These are phyloP conservation scores for Crotalus tigris DNA, from an alignment of 2,113 vertebrate genomes.

Conservation along the genomic window DNA sequence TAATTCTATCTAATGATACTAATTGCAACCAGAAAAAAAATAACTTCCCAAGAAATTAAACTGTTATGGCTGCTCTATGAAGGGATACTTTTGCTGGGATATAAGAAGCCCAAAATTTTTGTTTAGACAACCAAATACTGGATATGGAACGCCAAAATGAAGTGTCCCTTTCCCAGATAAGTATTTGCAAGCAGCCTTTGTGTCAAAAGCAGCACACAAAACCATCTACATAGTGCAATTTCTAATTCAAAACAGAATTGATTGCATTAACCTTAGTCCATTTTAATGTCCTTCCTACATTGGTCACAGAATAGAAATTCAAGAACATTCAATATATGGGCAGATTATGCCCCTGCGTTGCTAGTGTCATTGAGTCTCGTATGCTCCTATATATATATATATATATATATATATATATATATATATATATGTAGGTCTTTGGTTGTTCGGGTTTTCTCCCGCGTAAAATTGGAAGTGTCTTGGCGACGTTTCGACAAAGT, in stretches of 20 bases:
- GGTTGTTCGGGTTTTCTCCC: too few relatives aligned
- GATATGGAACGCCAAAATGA: background rate
- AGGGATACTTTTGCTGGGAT: background rate
- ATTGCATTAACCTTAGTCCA: background rate
- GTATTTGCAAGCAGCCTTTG: background rate
- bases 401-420: too few relatives aligned
- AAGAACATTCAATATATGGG: background rate
- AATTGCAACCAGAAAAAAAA: background rate
- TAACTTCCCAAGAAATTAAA: background rate
- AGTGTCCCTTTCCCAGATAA: background rate
- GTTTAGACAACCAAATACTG: background rate
- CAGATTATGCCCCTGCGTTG: background rate
- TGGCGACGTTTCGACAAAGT: too few relatives aligned
- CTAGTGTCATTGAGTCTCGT: background rate
- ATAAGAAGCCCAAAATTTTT: background rate
- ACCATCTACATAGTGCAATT: background rate
- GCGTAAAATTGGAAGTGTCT: too few relatives aligned
- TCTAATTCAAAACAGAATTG: background rate
- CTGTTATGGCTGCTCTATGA: background rate
- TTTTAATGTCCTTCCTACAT: background rate
- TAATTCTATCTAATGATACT: background rate
- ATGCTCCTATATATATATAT: background rate
- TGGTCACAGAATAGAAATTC: background rate
- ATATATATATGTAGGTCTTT: too few relatives aligned
- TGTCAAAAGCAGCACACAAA: background rate